phyloP scores from a whole-genome alignment of 2,797 vertebrate species.

The Hyperoplus lanceolatus region DNA sequence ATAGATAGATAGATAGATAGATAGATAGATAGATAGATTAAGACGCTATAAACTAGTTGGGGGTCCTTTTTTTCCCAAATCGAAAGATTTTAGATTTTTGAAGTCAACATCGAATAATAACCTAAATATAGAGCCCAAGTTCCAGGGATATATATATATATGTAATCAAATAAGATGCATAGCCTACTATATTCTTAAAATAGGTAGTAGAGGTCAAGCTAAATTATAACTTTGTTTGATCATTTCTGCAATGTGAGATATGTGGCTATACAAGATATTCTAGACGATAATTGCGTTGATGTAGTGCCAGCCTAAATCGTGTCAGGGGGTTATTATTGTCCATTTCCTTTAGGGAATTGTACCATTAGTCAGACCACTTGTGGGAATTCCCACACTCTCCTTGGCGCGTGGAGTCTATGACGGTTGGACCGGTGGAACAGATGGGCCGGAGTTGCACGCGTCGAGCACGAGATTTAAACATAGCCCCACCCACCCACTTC shows the following conservation, averaged over 20 bases:
- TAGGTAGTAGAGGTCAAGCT: too few species aligned
- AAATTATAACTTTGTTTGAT: too few species aligned
- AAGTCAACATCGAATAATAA: too few species aligned
- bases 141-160: background rate
- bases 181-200: too few species aligned
- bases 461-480: constrained; percentile 77
- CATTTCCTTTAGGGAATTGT: constrained; percentile 64
- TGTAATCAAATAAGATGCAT: rapidly evolving
- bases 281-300: background rate
- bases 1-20: too few species aligned
- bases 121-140: too few species aligned
- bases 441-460: constrained; percentile 83
- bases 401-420: constrained; percentile 73
- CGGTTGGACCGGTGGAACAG: constrained; percentile 75
- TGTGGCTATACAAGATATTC: too few species aligned
- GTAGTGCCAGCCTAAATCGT: constrained; percentile 1
- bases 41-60: background rate
- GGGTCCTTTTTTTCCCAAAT: background rate
- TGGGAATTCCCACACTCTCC: constrained; percentile 56
- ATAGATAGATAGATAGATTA: too few species aligned
- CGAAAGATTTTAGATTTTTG: background rate
- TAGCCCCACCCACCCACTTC: background rate
- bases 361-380: constrained; percentile 39
- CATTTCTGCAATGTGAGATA: background rate
- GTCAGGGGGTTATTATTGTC: constrained; percentile 40